These are phyloP conservation scores for Arvicanthis niloticus DNA, from an alignment of 2,113 vertebrate species.

Conservation along the genomic window DNA sequence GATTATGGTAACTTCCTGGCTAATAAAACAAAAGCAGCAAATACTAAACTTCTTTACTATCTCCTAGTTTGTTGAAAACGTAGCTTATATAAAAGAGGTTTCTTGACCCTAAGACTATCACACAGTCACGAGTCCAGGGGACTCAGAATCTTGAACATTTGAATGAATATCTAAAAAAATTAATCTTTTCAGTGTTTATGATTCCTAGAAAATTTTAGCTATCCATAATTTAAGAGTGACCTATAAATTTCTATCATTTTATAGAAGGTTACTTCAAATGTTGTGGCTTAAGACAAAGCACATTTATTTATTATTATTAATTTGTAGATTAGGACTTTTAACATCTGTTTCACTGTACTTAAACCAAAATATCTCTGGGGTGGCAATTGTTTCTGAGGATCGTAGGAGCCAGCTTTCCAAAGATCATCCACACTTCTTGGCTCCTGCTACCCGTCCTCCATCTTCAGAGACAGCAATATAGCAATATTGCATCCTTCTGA, in stretches of 20 bases:
- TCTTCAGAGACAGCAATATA: neutral
- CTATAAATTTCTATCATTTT: constrained; percentile 7
- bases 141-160: neutral
- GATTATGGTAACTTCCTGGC: neutral
- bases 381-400: neutral
- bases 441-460: neutral
- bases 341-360: neutral
- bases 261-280: neutral
- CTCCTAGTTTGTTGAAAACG: constrained; percentile 49
- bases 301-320: neutral
- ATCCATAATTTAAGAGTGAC: constrained; percentile 14
- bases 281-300: neutral
- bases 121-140: neutral
- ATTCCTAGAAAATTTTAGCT: constrained; percentile 37
- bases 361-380: neutral
- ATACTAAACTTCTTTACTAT: neutral
- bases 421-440: neutral
- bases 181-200: constrained; percentile 36
- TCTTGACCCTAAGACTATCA: constrained; percentile 15
- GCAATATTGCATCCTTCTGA: neutral
- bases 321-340: constrained; percentile 26
- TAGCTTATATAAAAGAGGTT: neutral
- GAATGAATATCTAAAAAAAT: constrained; percentile 15
- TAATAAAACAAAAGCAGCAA: constrained; percentile 55
- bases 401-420: neutral